Conservation (phyloP, 2,797 vertebrate genomes). For the Buphagus erythrorhynchus region DNA sequence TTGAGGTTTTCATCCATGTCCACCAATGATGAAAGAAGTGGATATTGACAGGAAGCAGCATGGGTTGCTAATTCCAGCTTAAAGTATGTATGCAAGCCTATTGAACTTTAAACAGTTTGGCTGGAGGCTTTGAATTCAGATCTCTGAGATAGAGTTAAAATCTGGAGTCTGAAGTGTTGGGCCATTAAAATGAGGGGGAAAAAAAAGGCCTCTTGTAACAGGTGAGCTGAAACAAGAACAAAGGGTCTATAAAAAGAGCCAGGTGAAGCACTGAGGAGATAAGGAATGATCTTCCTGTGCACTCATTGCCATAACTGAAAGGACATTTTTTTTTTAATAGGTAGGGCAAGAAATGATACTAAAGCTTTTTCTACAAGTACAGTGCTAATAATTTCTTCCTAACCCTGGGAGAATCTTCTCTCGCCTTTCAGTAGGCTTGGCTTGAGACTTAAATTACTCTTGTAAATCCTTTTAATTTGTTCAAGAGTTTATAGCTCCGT, state of each 20-base stretch:
- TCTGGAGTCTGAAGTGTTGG: slow-evolving; percentile 28
- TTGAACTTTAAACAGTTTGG: background rate
- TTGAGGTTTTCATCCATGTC: background rate
- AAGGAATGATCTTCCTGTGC: slow-evolving; percentile 79
- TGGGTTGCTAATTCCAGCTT: background rate
- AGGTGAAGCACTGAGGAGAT: slow-evolving; percentile 77
- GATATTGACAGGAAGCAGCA: background rate
- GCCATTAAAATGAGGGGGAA: background rate
- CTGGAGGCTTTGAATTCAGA: slow-evolving; percentile 4
- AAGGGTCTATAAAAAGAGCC: slow-evolving; percentile 76
- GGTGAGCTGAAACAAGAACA: slow-evolving; percentile 80
- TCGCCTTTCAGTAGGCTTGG: background rate
- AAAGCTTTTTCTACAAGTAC: slow-evolving; percentile 56
- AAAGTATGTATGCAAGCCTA: background rate
- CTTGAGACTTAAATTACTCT: slow-evolving; percentile 58
- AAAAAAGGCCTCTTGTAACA: slow-evolving; percentile 27
- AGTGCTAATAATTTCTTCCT: slow-evolving; percentile 70
- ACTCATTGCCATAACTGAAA: slow-evolving; percentile 69
- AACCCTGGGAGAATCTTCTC: slow-evolving; percentile 45
- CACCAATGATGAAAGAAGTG: background rate
- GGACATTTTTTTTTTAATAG: slow-evolving; percentile 42
- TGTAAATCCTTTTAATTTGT: slow-evolving; percentile 76
- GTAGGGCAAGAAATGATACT: slow-evolving; percentile 68
- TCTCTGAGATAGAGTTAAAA: slow-evolving; percentile 64
- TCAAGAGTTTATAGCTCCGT: slow-evolving; percentile 67